These are phyloP conservation scores for Calidris pugnax DNA, from an alignment of 2,113 vertebrate species.

Conservation along the genomic window DNA sequence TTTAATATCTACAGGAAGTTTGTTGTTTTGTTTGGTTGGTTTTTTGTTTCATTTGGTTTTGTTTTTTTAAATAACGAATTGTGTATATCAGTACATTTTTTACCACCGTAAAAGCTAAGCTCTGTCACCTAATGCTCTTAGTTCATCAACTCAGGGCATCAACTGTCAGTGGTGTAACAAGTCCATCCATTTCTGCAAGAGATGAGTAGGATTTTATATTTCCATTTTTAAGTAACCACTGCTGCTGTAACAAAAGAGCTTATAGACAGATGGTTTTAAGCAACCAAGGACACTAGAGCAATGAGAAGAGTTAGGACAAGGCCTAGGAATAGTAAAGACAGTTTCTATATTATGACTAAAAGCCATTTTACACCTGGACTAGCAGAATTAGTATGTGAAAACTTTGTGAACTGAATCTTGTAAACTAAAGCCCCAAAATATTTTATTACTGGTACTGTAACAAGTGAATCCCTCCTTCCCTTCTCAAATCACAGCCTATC, in stretches of 20 bases:
- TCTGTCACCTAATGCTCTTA: not conserved
- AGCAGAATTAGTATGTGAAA: not conserved
- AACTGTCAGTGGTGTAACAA: not conserved
- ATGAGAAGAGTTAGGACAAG: not conserved
- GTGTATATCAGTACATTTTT: not conserved
- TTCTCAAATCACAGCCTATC: not conserved
- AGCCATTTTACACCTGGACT: not conserved
- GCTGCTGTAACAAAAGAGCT: too few relatives aligned
- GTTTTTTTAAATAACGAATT: not conserved
- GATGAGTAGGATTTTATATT: not conserved
- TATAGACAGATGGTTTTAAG: not conserved
- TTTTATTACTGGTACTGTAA: not conserved
- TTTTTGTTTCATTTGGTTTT: not conserved
- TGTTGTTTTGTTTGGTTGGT: not conserved
- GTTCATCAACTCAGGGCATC: not conserved
- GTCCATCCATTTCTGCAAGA: not conserved
- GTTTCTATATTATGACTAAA: not conserved
- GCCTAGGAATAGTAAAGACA: not conserved
- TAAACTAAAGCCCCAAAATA: not conserved
- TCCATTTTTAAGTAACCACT: not conserved
- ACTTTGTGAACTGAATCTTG: not conserved
- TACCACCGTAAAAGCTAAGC: not conserved
- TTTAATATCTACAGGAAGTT: not conserved
- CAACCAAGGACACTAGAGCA: not conserved
- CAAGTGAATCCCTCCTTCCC: not conserved